A percentile compares a stretch with the other conserved stretches of the same genome.
These are phyloP conservation scores for Menura novaehollandiae DNA, from an alignment of 2,113 vertebrate species.

Conservation along the genomic window DNA sequence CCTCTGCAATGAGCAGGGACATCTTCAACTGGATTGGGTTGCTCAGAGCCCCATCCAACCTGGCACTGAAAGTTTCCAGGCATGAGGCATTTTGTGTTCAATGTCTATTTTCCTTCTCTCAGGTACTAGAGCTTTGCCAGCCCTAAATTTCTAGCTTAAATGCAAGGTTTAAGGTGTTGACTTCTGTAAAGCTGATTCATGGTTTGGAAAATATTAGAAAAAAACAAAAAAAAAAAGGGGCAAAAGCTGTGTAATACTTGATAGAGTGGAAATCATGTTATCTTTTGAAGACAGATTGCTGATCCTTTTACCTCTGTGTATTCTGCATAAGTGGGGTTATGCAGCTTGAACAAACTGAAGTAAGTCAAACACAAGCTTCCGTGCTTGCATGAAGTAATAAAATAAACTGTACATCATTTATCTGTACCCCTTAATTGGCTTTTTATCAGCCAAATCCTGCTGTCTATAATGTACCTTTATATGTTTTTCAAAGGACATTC, in stretches of 20 bases:
- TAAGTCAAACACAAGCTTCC: not conserved
- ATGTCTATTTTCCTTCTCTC: not conserved
- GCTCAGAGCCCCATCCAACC: not conserved
- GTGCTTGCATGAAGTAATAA: not conserved
- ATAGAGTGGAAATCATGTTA: not conserved
- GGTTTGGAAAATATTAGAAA: not conserved
- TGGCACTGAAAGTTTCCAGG: not conserved
- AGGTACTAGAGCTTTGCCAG: not conserved
- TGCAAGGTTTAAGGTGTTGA: not conserved
- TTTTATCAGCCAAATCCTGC: not conserved
- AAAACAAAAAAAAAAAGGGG: not conserved
- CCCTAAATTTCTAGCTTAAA: not conserved
- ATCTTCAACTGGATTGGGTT: not conserved
- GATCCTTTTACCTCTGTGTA: not conserved
- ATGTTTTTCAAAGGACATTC: not conserved
- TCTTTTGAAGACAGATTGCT: not conserved
- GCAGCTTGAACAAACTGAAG: not conserved
- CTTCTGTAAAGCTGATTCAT: not conserved
- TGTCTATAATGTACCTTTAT: not conserved
- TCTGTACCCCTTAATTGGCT: not conserved
- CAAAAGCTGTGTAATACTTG: not conserved
- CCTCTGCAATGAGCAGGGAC: not conserved
- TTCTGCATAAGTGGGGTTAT: not conserved
- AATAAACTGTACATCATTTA: not conserved
- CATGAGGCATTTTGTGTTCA: not conserved